Evolutionary conservation across 2,113 vertebrate species (phyloP).

Genomic region (Indri indri): DNA sequence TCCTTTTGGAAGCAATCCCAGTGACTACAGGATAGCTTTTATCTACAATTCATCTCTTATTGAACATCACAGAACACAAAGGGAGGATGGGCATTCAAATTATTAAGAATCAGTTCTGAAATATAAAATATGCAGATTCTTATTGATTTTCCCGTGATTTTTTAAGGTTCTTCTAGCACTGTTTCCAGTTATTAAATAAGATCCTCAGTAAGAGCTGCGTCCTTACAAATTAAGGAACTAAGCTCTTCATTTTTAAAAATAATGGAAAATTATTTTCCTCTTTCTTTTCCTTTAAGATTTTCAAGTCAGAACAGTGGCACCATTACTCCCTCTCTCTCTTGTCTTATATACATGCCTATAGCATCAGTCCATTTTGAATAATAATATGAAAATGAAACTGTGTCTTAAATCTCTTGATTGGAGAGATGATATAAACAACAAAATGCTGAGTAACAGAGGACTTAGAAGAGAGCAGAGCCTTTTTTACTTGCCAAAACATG

Average conservation of each 20-base stretch:
- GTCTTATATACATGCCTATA: neutral
- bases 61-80: constrained; percentile 10
- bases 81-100: neutral
- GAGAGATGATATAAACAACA: neutral
- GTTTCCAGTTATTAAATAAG: constrained; percentile 16
- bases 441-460: constrained; percentile 3
- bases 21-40: neutral
- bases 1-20: constrained; percentile 2
- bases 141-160: neutral
- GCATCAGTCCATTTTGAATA: neutral
- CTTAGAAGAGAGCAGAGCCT: neutral
- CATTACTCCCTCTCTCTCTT: neutral
- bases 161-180: neutral
- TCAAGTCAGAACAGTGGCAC: neutral
- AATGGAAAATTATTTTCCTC: constrained; percentile 29
- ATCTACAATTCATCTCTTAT: neutral
- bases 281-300: constrained; percentile 27
- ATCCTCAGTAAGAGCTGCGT: neutral
- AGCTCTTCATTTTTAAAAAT: constrained; percentile 24
- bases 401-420: neutral
- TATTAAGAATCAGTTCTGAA: neutral
- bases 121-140: neutral
- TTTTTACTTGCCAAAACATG: neutral
- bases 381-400: neutral
- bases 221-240: neutral